These are phyloP conservation scores for Trileptium ribeirensis DNA, from an alignment of 2,888 invertebrate genomes.

Conservation along the genomic window DNA sequence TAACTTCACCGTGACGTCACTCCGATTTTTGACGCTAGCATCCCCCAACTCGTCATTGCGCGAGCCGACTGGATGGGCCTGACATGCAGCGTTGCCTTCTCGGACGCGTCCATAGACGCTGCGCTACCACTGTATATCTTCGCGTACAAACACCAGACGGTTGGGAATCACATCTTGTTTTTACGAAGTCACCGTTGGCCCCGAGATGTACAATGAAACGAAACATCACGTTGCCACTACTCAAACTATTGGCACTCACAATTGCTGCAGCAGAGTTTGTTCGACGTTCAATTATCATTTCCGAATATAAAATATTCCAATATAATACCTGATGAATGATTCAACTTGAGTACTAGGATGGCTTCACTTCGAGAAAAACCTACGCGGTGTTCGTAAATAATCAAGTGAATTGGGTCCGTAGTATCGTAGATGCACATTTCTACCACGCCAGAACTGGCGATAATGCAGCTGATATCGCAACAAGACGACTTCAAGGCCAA, in stretches of 20 bases:
- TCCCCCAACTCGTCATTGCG: no score
- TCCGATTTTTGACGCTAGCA: no score
- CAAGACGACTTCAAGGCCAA: conserved; percentile 31
- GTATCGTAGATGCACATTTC: conserved; percentile 30
- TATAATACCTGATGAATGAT: conserved; percentile 32
- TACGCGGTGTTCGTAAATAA: conserved; percentile 37
- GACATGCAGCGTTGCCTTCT: no score
- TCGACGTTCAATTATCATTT: conserved; percentile 23
- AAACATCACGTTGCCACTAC: conserved; percentile 34
- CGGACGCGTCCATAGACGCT: conserved; percentile 38
- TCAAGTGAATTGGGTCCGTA: conserved; percentile 38
- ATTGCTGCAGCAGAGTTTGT: conserved; percentile 20
- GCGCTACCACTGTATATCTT: no score
- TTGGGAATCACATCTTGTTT: conserved; percentile 24
- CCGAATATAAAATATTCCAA: conserved; percentile 23
- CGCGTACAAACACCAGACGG: no score
- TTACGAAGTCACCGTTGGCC: conserved; percentile 35
- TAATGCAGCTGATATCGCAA: conserved; percentile 44
- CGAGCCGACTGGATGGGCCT: no score
- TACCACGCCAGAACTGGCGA: conserved; percentile 36
- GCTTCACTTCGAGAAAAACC: conserved; percentile 25
- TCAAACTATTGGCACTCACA: conserved; percentile 13
- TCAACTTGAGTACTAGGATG: conserved; percentile 35
- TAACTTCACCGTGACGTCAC: not conserved
- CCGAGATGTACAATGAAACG: conserved; percentile 35